Base-by-base conservation (phyloP, 2,888 invertebrate species). In the Eupithecia subumbrata region DNA sequence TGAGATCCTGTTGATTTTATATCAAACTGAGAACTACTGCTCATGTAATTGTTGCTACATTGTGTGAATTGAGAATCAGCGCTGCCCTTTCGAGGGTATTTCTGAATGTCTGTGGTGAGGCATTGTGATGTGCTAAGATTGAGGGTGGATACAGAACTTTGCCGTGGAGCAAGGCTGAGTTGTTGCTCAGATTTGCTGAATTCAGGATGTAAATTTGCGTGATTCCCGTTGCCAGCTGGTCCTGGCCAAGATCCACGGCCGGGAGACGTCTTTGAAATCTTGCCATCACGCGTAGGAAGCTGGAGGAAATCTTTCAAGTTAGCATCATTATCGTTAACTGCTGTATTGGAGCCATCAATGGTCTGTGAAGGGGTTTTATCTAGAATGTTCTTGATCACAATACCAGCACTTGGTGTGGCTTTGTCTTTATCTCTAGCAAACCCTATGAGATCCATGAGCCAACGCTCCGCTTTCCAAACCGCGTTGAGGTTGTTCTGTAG, bases 391-490 rank as follows among this genome's bases (percentile, higher is more conserved):
- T 92, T 95, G 83, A 95, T 89, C 82, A 93, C 85, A 88, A 94
- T 94, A 67, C 96, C 94, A 48, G 95, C 95, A 78, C 91, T 91
- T 3, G 90, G 88, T 1, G 88, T 86, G 14, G 92, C 88, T 80
- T 94, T 95, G 79, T 94, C 95, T 82, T 94, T 95, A 78, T 99
- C 99, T 78, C 99, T 96, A 0, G 99, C 99, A 88, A 98, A 98
- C 0, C 98, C 97, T 73, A 99, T 98, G 9, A 99, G 97, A 87
- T 99, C 99, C 96, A 99, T 98, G 30, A 99, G 96, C 99, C 99
- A 99, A 25, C 99, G 96, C 66, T 98, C 97, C 30, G 97, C 97
- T 87, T 98, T 98, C 99, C 99, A 99, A 5, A 98, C 97, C 0
- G 96, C 92, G 85, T 99, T 99, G 68, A 99, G 95, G 85, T 97